These are phyloP conservation scores for Raja brachyura DNA, from an alignment of 2,113 vertebrate genomes.

Conservation along the genomic window DNA sequence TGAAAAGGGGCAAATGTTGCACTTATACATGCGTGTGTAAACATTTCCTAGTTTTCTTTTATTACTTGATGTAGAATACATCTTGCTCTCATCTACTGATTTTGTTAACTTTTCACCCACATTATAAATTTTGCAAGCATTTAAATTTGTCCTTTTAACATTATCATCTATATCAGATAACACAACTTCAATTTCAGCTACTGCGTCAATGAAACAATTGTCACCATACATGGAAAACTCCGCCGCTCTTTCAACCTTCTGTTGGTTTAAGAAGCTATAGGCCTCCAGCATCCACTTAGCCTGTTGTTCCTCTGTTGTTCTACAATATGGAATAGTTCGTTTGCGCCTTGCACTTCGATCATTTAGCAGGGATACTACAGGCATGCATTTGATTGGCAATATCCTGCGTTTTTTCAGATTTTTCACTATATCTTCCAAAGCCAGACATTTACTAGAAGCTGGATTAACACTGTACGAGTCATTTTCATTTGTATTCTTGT, in stretches of 20 bases:
- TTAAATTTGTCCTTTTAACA: not conserved
- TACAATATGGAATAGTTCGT: constrained; percentile 4
- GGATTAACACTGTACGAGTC: not conserved
- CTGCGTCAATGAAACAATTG: not conserved
- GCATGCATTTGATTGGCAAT: constrained; percentile 8
- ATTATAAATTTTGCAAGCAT: not conserved
- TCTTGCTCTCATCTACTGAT: not conserved
- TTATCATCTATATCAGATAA: constrained; percentile 6
- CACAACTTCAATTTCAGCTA: constrained; percentile 24
- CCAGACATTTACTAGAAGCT: not conserved
- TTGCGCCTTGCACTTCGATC: not conserved
- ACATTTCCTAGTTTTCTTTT: not conserved
- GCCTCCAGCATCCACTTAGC: constrained; percentile 23
- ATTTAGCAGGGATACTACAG: not conserved
- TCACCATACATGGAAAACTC: not conserved
- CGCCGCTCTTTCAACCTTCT: constrained; percentile 6
- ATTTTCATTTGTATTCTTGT: not conserved
- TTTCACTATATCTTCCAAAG: constrained; percentile 25
- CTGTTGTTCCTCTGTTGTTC: constrained; percentile 14
- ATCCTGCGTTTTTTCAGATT: constrained; percentile 2
- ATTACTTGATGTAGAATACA: not conserved
- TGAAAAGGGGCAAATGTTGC: constrained; percentile 1
- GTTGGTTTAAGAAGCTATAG: constrained; percentile 21
- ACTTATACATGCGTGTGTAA: not conserved
- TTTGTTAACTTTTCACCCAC: too few species aligned